A percentile compares a stretch with the other conserved stretches of the same genome.
phyloP scores from a whole-genome alignment of 2,797 vertebrate genomes.

The Gastrophryne carolinensis region DNA sequence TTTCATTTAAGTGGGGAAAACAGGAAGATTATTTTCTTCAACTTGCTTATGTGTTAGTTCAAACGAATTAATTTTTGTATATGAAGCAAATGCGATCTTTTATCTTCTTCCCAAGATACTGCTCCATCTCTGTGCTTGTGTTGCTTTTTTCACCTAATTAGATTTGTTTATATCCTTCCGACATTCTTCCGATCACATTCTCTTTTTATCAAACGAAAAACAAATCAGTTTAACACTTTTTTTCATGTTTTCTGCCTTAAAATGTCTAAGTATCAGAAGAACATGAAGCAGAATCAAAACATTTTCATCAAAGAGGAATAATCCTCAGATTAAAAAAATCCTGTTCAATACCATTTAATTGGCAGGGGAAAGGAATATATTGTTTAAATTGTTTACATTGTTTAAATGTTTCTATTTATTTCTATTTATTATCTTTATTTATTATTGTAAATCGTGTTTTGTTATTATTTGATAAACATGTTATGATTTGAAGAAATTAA shows the following conservation, averaged over 20 bases:
- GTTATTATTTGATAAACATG: too few species aligned
- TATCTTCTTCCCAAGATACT: conserved; percentile 24
- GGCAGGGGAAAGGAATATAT: background rate
- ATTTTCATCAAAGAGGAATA: conserved; percentile 2
- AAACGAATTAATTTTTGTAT: conserved; percentile 25
- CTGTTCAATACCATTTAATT: conserved; percentile 4
- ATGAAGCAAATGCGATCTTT: conserved; percentile 18
- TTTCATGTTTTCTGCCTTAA: conserved; percentile 7
- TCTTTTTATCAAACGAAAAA: conserved; percentile 24
- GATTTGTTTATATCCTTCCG: conserved; percentile 34
- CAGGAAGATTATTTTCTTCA: conserved; percentile 18
- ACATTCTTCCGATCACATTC: conserved; percentile 13
- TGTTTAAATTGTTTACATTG: too few species aligned
- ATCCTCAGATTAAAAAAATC: background rate
- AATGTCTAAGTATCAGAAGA: conserved; percentile 24
- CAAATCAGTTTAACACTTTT: background rate
- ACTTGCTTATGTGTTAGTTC: conserved; percentile 31
- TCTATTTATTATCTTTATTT: too few species aligned
- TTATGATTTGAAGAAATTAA: too few species aligned
- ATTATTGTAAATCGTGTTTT: too few species aligned
- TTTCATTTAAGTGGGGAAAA: conserved; percentile 1
- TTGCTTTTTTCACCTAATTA: conserved; percentile 39
- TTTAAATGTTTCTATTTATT: background rate
- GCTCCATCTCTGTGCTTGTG: conserved; percentile 1
- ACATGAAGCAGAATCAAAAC: conserved; percentile 14